Evolutionary conservation across 2,797 vertebrate species (phyloP).

Genomic region (Phoeniculus purpureus): DNA sequence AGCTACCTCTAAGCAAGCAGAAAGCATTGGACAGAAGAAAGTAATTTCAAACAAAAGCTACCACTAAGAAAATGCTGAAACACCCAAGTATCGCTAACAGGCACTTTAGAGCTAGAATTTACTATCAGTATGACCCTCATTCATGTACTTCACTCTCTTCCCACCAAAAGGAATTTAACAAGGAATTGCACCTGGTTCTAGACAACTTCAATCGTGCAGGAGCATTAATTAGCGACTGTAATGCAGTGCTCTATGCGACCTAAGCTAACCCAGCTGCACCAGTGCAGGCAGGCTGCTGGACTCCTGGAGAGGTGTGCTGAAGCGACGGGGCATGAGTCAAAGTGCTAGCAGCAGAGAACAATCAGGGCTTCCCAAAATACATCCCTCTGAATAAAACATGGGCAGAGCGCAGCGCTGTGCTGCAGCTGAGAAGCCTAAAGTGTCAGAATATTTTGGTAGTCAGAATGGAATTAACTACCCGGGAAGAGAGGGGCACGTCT

Average conservation of each 20-base stretch:
- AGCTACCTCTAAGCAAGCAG: neutral
- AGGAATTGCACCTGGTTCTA: neutral
- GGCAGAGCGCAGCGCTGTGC: neutral
- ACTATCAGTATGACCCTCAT: neutral
- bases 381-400: neutral
- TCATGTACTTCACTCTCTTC: neutral
- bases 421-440: neutral
- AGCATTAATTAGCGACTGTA: neutral
- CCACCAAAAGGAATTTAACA: neutral
- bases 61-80: neutral
- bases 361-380: neutral
- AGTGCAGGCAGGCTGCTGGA: neutral
- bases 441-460: neutral
- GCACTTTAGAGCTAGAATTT: neutral
- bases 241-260: neutral
- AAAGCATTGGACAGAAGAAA: neutral
- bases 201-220: neutral
- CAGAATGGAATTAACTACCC: neutral
- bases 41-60: neutral
- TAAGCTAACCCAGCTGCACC: neutral
- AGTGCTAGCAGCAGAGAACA: neutral
- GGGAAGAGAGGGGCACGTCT: neutral
- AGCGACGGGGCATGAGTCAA: fast-evolving
- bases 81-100: neutral
- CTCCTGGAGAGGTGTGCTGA: neutral